These are phyloP conservation scores for Anableps anableps DNA, from an alignment of 2,797 vertebrate genomes.

Conservation along the genomic window DNA sequence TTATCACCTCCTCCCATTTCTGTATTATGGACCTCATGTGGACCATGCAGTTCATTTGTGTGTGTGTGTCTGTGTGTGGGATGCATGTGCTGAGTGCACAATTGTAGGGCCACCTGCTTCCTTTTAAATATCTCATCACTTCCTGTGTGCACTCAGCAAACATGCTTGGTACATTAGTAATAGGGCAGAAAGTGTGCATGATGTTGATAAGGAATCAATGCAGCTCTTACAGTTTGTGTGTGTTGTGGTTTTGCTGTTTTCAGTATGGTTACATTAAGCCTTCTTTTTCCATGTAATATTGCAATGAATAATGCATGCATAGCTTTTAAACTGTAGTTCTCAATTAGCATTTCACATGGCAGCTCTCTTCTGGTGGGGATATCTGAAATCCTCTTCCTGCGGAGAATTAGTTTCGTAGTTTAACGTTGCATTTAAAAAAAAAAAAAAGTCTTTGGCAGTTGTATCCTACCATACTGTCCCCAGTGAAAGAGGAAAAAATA, in stretches of 20 bases:
- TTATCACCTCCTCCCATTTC: constrained; percentile 40
- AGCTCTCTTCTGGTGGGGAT: constrained; percentile 23
- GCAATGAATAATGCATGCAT: constrained; percentile 63
- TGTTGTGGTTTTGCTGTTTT: constrained; percentile 30
- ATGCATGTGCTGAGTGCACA: constrained; percentile 45
- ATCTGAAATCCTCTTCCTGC: not conserved
- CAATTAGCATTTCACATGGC: constrained; percentile 1
- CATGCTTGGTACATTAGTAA: constrained; percentile 54
- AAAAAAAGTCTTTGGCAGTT: constrained; percentile 28
- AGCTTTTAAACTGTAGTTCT: constrained; percentile 31
- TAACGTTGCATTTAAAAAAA: constrained; percentile 41
- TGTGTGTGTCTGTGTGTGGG: constrained; percentile 6
- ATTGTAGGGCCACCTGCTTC: constrained; percentile 57
- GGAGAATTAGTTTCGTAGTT: constrained; percentile 53
- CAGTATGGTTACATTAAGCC: constrained; percentile 50
- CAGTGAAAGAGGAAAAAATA: constrained; percentile 45
- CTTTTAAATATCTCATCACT: constrained; percentile 75
- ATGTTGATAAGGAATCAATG: constrained; percentile 17
- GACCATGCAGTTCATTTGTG: constrained; percentile 16
- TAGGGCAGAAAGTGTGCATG: constrained; percentile 4
- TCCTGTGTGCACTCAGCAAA: constrained; percentile 60
- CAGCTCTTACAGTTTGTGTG: constrained; percentile 30
- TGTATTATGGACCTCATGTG: constrained; percentile 29
- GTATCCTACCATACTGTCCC: constrained; percentile 42
- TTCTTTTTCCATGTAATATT: constrained; percentile 33